Percentiles rank a stretch among this genome's conserved stretches.
Evolutionary conservation across 1,140 invertebrate genomes (phyloP).

Genomic region (Drosophila pseudoananassae): DNA sequence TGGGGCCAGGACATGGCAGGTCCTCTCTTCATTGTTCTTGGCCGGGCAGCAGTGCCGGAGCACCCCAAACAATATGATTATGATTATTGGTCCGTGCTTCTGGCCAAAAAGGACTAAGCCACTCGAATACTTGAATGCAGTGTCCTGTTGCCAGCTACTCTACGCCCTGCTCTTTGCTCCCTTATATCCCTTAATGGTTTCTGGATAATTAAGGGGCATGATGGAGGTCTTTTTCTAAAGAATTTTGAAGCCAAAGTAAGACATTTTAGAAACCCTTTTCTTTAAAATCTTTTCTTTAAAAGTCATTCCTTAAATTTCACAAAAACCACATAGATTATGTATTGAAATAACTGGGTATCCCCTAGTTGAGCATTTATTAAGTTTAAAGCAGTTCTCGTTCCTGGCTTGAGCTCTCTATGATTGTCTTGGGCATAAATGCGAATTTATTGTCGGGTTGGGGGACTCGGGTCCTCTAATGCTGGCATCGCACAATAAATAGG

Average conservation of each 20-base stretch:
- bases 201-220: neutral
- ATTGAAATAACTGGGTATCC: slow-evolving; percentile 2
- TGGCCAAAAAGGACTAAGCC: slow-evolving; percentile 60
- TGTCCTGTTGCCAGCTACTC: neutral
- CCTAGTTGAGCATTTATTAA: neutral
- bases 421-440: slow-evolving; percentile 79
- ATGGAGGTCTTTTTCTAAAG: no score
- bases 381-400: neutral
- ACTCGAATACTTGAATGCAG: slow-evolving; percentile 56
- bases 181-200: neutral
- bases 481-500: slow-evolving; percentile 60
- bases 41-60: slow-evolving; percentile 6
- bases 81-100: slow-evolving; percentile 67
- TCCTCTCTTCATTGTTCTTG: slow-evolving; percentile 51
- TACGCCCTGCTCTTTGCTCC: neutral
- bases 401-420: slow-evolving; percentile 57
- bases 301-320: no score
- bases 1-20: neutral
- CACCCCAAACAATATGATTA: slow-evolving; percentile 73
- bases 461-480: neutral
- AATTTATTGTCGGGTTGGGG: slow-evolving; percentile 65
- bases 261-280: no score
- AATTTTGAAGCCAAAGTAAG: no score
- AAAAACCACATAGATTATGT: neutral
- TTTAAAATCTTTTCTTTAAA: no score